Base-by-base conservation (phyloP, 2,797 vertebrate genomes). In the Pipistrellus kuhlii region DNA sequence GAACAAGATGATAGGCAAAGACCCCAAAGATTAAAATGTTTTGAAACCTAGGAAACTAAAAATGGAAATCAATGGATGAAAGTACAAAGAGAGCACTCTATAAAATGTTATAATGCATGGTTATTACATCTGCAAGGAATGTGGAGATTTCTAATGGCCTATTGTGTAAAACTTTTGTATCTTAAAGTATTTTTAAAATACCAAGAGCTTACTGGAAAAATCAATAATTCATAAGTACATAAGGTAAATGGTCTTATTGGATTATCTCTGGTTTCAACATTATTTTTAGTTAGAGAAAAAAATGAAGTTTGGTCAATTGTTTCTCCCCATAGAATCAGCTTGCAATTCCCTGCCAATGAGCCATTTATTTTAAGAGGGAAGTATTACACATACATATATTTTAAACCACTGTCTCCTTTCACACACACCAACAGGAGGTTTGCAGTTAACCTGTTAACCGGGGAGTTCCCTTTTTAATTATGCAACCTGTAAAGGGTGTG, bases 131-230 rank as follows among this genome's bases (percentile, higher is more conserved):
- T 85, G 35, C 6, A 38, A 75, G 0, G 8, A 25, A 62, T 32
- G 4, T 71, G 18, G 64, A 69, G 35, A 64, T 78, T 87, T 78
- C 17, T 69, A 80, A n/a, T 71, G 15, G 27, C 72, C 8, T 89
- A 7, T 80, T 77, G n/a, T 51, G 44, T 59, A 94, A 87, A 64
- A 64, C 66, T 80, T 93, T 95, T 91, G 0, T 3, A 84, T 30
- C 30, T 90, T 85, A 71, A 83, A 93, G 62, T 20, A 57, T 91
- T 97, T 96, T 94, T 62, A 89, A 88, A 86, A 94, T 46, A 17
- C 44, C 69, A 93, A 95, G 96, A 89, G 68, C 12, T 85, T 92
- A 35, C 85, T 92, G 75, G 5, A 95, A 94, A 96, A 96, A 51
- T 94, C 55, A 66, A 11, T 85, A 66, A 44, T 48, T 64, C 35